These are phyloP conservation scores for Atrina japonica DNA, from an alignment of 2,888 invertebrate species.

Conservation along the genomic window DNA sequence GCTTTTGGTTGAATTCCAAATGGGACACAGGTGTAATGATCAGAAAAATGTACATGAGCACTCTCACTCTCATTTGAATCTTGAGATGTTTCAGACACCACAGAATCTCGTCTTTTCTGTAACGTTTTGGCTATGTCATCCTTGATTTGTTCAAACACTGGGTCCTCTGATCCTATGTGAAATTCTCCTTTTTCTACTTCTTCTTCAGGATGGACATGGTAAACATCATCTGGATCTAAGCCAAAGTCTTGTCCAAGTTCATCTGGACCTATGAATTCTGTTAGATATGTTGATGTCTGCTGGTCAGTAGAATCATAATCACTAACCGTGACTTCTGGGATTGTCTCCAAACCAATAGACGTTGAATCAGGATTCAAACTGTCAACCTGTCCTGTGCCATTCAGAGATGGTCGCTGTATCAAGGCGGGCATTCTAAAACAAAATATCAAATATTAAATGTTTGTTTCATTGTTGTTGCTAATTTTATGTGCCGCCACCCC, in stretches of 20 bases:
- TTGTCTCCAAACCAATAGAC: too few species aligned
- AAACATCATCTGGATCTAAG: constrained; percentile 28
- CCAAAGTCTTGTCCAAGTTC: constrained; percentile 37
- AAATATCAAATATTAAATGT: too few species aligned
- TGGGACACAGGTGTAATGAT: constrained; percentile 68
- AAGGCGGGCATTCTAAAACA: too few species aligned
- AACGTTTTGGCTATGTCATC: constrained; percentile 53
- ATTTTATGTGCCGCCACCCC: too few species aligned
- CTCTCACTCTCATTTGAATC: constrained; percentile 48
- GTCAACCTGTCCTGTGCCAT: too few species aligned
- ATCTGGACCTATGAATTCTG: constrained; percentile 23
- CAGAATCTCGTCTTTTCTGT: constrained; percentile 52
- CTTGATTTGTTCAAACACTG: constrained; percentile 62
- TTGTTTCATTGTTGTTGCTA: too few species aligned
- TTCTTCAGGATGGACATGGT: constrained; percentile 10
- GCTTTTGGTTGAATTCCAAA: constrained; percentile 73
- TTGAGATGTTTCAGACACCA: constrained; percentile 41
- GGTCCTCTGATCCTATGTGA: constrained; percentile 45
- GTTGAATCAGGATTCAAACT: too few species aligned
- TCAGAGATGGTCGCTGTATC: too few species aligned
- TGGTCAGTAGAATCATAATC: too few species aligned
- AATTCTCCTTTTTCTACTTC: constrained; percentile 49
- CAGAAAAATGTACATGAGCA: constrained; percentile 61
- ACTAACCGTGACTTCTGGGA: too few species aligned
- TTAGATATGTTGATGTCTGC: constrained; percentile 14